Base-by-base conservation (phyloP, 2,113 vertebrate genomes). In the Crocuta crocuta region DNA sequence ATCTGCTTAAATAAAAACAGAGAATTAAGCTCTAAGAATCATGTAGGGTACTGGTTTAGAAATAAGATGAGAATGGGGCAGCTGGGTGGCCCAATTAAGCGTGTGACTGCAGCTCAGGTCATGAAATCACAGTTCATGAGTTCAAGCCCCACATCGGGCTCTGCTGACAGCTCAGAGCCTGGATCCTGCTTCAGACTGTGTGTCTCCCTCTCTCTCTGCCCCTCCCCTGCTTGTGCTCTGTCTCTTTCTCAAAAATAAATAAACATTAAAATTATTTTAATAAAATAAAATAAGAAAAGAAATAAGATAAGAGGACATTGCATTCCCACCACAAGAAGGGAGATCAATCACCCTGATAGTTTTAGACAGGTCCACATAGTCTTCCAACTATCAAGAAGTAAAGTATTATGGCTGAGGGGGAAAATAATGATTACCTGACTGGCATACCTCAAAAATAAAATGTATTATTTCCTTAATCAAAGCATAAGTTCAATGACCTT, bases 401-500 rank as follows among this genome's bases (percentile, higher is more conserved):
- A 92, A 82, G 11, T 53, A 45, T 0, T 82, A 85, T 55, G 58
- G 87, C 76, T 2, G 89, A 89, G 17, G 10, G 91, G 79, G 31
- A 97, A 65, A 93, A 94, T 91, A 97, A 63, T 1, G 83, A 85
- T 50, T 61, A 78, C 33, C 65, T n/a, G 55, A 63, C 39, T 96
- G 94, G 79, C 89, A 10, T 66, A 76, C 2, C 23, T 93, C 55
- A 8, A 24, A 89, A 24, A 65, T 81, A 83, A 96, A 96, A 73
- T 48, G 1, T 28, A 85, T 13, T 33, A 87, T 10, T 8, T 45
- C 15, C 55, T 95, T 78, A 86, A 87, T 68, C 50, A 79, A 39
- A 89, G 43, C 1, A 3, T 58, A 45, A 53, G 13, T 74, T 95
- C 63, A 83, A 85, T 82, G 83, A 91, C 58, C 80, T 66, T 96